phyloP scores from a whole-genome alignment of 1,140 invertebrate species.

The Trigoniulus corallinus region DNA sequence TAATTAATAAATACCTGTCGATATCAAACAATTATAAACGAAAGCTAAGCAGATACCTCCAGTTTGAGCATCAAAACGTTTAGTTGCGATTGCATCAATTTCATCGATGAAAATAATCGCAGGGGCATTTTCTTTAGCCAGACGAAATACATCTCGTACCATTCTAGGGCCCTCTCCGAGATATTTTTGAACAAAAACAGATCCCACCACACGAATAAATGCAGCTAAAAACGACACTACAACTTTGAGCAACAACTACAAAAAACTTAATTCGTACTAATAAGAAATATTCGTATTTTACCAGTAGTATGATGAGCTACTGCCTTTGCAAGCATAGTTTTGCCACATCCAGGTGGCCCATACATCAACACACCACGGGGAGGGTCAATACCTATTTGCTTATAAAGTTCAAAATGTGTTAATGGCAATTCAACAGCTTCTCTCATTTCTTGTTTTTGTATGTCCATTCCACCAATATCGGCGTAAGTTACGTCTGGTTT shows the following conservation, averaged over 20 bases:
- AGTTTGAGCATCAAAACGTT: constrained; percentile 96
- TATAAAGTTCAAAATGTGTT: constrained; percentile 97
- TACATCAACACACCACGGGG: constrained; percentile 97
- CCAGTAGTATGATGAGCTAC: constrained; percentile 92
- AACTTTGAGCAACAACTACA: too few species aligned
- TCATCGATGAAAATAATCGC: constrained; percentile 99
- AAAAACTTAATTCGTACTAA: too few species aligned
- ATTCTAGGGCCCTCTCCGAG: constrained; percentile 96
- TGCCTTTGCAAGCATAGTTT: constrained; percentile 98
- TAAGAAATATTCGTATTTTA: too few species aligned
- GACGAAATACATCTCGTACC: constrained; percentile 96
- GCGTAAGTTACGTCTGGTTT: constrained; percentile 94
- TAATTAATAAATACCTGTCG: background rate
- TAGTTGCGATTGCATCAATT: constrained; percentile 97
- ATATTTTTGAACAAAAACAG: constrained; percentile 99
- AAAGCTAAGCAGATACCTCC: constrained; percentile 34
- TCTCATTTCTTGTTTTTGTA: constrained; percentile 97
- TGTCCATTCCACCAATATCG: constrained; percentile 98
- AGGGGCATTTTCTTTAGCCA: constrained; percentile 98
- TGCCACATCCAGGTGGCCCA: constrained; percentile 90
- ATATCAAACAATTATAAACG: background rate
- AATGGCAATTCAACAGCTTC: constrained; percentile 96
- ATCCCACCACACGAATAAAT: constrained; percentile 96
- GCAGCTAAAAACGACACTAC: constrained; percentile 55
- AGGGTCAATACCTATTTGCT: constrained; percentile 94